A percentile compares a stretch with the other conserved stretches of the same genome.
Conservation (phyloP, 2,797 vertebrate species). For the Poecilia picta region DNA sequence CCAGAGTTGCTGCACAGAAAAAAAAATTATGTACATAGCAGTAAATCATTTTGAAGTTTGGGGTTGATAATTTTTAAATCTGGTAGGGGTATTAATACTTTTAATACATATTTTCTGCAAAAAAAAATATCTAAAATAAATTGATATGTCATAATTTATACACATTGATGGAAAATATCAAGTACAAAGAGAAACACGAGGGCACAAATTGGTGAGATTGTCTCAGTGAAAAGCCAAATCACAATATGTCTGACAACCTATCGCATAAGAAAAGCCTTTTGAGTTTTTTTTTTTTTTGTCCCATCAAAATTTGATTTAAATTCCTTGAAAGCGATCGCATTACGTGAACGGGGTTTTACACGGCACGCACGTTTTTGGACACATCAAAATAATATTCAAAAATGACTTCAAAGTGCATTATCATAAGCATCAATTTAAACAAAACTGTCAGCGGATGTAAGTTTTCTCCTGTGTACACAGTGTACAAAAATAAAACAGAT, state of each 20-base stretch:
- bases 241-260: neutral
- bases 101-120: neutral
- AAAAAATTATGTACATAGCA: neutral
- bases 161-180: neutral
- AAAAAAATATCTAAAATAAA: neutral
- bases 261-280: neutral
- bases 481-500: slow-evolving; percentile 55
- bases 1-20: neutral
- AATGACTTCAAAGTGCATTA: slow-evolving; percentile 18
- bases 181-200: neutral
- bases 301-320: neutral
- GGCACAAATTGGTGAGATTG: neutral
- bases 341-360: neutral
- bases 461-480: slow-evolving; percentile 32
- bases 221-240: neutral
- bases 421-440: slow-evolving; percentile 18
- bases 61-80: neutral
- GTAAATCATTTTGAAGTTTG: neutral
- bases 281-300: neutral
- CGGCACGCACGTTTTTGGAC: neutral
- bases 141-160: neutral
- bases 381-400: slow-evolving; percentile 42
- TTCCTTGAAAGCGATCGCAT: neutral
- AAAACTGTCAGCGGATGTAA: slow-evolving; percentile 26
- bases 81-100: neutral